Conservation (phyloP, 2,797 vertebrate species). For the Lacerta agilis region DNA sequence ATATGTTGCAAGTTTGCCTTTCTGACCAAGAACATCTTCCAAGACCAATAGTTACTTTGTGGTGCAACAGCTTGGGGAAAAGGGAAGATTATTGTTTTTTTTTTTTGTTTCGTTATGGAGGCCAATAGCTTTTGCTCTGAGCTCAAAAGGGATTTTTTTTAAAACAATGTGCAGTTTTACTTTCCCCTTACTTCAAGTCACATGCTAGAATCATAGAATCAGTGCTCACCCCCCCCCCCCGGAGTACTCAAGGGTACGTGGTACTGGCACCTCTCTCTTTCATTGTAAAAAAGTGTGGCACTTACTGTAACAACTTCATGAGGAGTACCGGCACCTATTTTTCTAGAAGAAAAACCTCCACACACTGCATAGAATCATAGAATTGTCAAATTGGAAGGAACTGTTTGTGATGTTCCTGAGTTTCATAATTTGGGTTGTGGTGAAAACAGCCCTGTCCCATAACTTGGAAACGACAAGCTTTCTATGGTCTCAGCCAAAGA, state of each 20-base stretch:
- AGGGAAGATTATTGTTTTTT: slow-evolving; percentile 40
- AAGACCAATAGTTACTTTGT: background rate
- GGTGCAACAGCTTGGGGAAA: slow-evolving; percentile 11
- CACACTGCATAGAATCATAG: too few relatives aligned
- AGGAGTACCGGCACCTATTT: too few relatives aligned
- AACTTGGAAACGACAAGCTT: background rate
- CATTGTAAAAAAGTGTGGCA: too few relatives aligned
- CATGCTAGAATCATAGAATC: too few relatives aligned
- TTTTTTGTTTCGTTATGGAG: slow-evolving; percentile 27
- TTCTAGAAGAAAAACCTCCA: too few relatives aligned
- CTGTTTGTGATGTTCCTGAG: background rate
- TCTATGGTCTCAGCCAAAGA: background rate
- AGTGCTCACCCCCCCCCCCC: too few relatives aligned
- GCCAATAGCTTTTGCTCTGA: slow-evolving; percentile 13
- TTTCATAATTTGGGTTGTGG: background rate
- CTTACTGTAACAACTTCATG: background rate
- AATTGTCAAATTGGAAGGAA: background rate
- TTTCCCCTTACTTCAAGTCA: background rate
- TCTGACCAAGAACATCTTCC: slow-evolving; percentile 7
- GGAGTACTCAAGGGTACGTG: too few relatives aligned
- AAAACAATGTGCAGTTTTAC: background rate
- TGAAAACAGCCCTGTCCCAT: background rate
- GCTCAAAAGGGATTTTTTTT: background rate
- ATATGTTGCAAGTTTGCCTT: slow-evolving; percentile 6
- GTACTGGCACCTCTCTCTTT: too few relatives aligned